Percentiles rank a stretch among this genome's conserved stretches.
phyloP scores from a whole-genome alignment of 2,888 invertebrate genomes.

The Colletes collaris region DNA sequence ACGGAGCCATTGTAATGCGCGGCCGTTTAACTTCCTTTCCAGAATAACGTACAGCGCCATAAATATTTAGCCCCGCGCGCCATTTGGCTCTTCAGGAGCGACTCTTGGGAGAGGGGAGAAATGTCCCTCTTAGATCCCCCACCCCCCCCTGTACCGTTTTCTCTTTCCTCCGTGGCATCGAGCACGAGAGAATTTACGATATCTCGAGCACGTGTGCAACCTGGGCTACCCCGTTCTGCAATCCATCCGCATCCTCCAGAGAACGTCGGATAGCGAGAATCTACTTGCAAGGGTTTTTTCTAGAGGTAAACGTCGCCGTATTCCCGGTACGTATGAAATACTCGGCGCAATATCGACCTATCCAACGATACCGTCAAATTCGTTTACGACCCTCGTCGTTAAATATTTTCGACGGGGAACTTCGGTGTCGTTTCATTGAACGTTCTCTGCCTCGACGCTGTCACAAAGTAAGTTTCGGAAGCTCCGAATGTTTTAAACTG shows the following conservation, averaged over 20 bases:
- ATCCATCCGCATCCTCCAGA: slow-evolving; percentile 39
- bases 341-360: slow-evolving; percentile 16
- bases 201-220: slow-evolving; percentile 23
- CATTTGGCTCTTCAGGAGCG: slow-evolving; percentile 1
- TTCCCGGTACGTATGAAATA: slow-evolving; percentile 29
- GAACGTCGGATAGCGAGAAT: slow-evolving; percentile 31
- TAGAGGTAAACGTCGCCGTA: slow-evolving; percentile 20
- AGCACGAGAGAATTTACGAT: slow-evolving; percentile 54
- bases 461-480: no score
- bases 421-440: no score
- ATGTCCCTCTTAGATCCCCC: slow-evolving; percentile 1
- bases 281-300: slow-evolving; percentile 1
- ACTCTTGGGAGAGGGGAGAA: slow-evolving; percentile 3
- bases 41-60: slow-evolving; percentile 62
- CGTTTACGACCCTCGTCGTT: not conserved
- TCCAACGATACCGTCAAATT: not conserved
- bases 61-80: slow-evolving; percentile 66
- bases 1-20: slow-evolving; percentile 17
- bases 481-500: no score
- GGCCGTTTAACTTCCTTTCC: slow-evolving; percentile 25
- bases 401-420: no score
- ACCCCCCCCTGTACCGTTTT: not conserved
- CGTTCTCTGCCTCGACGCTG: no score
- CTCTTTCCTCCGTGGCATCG: slow-evolving; percentile 29
- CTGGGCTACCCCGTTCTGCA: slow-evolving; percentile 12